phyloP scores from a whole-genome alignment of 2,797 vertebrate genomes.

The Cheracebus regulus region DNA sequence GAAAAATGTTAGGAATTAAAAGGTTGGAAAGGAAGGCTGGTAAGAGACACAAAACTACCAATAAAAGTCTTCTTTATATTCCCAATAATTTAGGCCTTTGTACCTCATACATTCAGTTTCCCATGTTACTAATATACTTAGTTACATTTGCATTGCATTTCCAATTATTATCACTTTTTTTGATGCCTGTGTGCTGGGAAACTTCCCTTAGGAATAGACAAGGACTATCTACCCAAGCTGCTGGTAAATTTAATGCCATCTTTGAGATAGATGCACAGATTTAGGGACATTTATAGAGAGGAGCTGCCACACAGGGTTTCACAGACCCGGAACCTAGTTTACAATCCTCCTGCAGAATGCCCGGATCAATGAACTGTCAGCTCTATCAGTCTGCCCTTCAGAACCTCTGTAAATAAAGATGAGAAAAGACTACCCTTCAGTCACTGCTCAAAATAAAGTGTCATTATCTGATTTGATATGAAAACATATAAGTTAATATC shows the following conservation, averaged over 20 bases:
- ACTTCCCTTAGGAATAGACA: neutral
- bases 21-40: neutral
- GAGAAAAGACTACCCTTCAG: neutral
- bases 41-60: neutral
- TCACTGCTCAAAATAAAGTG: neutral
- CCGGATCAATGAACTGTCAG: neutral
- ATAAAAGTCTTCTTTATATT: neutral
- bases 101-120: neutral
- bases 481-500: neutral
- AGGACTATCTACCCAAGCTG: neutral
- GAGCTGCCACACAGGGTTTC: neutral
- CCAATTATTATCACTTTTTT: neutral
- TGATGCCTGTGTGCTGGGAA: neutral
- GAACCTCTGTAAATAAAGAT: neutral
- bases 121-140: neutral
- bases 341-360: neutral
- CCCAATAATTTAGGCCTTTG: neutral
- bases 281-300: neutral
- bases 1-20: neutral
- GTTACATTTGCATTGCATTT: neutral
- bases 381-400: neutral
- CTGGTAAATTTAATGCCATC: neutral
- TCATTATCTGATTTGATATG: neutral
- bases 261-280: neutral
- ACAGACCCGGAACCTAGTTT: neutral